Evolutionary conservation across 2,797 vertebrate genomes (phyloP).

Genomic region (Gouania willdenowi): DNA sequence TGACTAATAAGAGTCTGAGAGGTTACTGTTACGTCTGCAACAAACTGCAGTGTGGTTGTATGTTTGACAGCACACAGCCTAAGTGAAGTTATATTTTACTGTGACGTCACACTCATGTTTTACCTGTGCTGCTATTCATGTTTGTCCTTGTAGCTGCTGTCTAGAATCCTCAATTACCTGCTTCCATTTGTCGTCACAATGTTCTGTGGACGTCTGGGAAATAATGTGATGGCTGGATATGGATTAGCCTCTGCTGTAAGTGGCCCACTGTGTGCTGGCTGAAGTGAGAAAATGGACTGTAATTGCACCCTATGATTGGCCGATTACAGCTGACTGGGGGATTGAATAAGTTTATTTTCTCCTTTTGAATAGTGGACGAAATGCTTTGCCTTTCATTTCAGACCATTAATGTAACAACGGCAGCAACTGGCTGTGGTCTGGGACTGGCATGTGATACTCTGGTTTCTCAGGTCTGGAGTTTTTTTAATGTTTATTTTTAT

Average conservation of each 20-base stretch:
- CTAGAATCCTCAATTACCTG: constrained; percentile 66
- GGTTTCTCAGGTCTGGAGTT: constrained; percentile 64
- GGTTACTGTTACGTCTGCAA: too few species aligned
- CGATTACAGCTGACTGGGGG: background rate
- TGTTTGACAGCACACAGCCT: too few species aligned
- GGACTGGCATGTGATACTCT: constrained; percentile 84
- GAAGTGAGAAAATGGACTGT: background rate
- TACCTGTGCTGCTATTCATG: too few species aligned
- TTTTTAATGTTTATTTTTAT: too few species aligned
- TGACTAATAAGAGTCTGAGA: too few species aligned
- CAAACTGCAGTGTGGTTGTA: too few species aligned
- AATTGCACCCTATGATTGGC: too few species aligned
- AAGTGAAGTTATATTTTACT: too few species aligned
- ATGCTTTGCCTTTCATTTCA: constrained; percentile 52
- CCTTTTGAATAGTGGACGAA: background rate
- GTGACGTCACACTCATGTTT: too few species aligned
- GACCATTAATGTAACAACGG: constrained; percentile 84
- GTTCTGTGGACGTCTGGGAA: constrained; percentile 76
- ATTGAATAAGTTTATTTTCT: background rate
- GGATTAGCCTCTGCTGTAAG: constrained; percentile 74
- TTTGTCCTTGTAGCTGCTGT: constrained; percentile 61
- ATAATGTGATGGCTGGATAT: constrained; percentile 71
- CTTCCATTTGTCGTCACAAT: constrained; percentile 73
- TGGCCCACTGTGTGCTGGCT: background rate
- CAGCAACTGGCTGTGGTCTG: constrained; percentile 81